Base-by-base conservation (phyloP, 2,113 vertebrate genomes). In the Alectura lathami region DNA sequence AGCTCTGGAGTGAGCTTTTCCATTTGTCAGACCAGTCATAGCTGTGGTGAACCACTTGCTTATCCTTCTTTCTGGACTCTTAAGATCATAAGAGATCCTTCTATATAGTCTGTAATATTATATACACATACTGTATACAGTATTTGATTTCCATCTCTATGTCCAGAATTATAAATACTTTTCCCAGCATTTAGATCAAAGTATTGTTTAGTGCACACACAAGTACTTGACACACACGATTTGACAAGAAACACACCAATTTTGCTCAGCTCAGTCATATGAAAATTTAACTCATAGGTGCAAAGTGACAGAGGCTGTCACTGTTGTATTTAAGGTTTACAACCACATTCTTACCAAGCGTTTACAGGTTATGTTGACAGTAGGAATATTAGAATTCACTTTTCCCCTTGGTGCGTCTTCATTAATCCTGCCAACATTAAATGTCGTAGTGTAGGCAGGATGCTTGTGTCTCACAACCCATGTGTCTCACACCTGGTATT, bases 121-220 rank as follows among this genome's bases (percentile, higher is more conserved):
- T 53, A 60, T 56, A 76, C 20, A 70, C 30, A 17, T 43, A 73
- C 50, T 34, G 15, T 36, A 73, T 51, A 62, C n/a, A 63, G n/a
- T 13, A 62, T 70, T 87, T 90, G 21, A 80, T 72, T 91, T 81
- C 83, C 40, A 88, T 54, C 60, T 88, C 29, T 72, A 56, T 68
- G n/a, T 83, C 72, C 57, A 85, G 53, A 57, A 88, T 32, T 78
- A 23, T 75, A 91, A 53, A 83, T 89, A 29, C n/a, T 83, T 80
- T 81, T 64, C 79, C 74, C 90, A 93, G 88, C 93, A 13, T 86
- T 96, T 96, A 95, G 88, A 95, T 94, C 85, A 88, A 95, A 97
- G 68, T 68, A 78, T 48, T 83, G 17, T 83, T 95, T 93, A 94
- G 83, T 2, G 0, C 69, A 62, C 82, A 94, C 84, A 91, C 63